Evolutionary conservation across 1,140 invertebrate species (phyloP), one percentile per base, ranked within the genome.

Genomic region (Drosophila grimshawi): DNA sequence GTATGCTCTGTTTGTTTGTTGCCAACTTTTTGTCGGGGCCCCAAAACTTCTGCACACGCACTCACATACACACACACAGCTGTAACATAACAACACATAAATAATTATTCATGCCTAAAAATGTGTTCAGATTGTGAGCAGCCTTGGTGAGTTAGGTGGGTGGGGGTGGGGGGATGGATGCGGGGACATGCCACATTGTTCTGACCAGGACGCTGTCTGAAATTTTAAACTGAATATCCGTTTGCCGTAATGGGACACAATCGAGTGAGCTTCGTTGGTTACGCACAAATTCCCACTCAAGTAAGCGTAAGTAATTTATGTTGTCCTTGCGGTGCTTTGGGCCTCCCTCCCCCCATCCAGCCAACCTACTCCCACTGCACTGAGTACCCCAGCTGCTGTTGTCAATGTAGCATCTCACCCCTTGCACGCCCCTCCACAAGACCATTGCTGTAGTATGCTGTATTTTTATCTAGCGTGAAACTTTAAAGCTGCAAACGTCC

Each of bases 221-320:
- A 90, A 90, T 82, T 86, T 82, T 78, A 88, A 86, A 86, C 83
- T 83, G 83, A 89, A 86, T 86, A 89, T 86, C 83, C 83, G 83
- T 88, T 86, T 86, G 80, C 76, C 86, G 75, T 86, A 90, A 90
- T 90, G 81, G 88, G 76, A 90, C 77, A 90, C 80, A 90, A 90
- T 90, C 86, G 82, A 90, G 81, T 89, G 83, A 88, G 85, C 80
- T 83, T 82, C 81, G 80, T 91, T 82, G 81, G 89, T 86, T 91
- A 91, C 89, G 89, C 89, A 91, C 89, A 91, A 89, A 91, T 91
- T 91, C 89, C 89, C 85, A 83, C 89, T 90, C 89, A 91, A 91
- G 89, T 91, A 90, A 91, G 89, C 90, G 85, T 91, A 91, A 91
- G 85, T 91, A 91, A 91, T 91, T 91, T 91, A 91, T 91, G 88